These are phyloP conservation scores for Megalops cyprinoides DNA, from an alignment of 2,797 vertebrate genomes.

Conservation along the genomic window DNA sequence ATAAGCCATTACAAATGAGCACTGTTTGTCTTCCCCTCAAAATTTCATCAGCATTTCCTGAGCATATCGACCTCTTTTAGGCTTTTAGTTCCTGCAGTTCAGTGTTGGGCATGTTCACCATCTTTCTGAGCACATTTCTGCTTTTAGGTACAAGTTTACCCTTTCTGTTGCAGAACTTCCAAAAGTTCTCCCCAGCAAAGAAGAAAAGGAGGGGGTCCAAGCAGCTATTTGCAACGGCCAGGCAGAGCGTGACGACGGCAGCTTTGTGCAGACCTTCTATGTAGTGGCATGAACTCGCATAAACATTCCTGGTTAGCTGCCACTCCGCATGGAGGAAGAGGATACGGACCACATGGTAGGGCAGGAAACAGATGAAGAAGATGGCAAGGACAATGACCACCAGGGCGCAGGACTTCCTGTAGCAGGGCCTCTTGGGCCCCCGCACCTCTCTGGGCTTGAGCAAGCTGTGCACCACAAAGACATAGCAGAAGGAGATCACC, in stretches of 20 bases:
- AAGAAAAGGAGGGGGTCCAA: slow-evolving; percentile 77
- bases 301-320: neutral
- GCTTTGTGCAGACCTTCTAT: slow-evolving; percentile 59
- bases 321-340: slow-evolving; percentile 56
- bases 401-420: slow-evolving; percentile 68
- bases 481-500: slow-evolving; percentile 67
- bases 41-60: neutral
- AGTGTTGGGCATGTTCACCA: slow-evolving; percentile 23
- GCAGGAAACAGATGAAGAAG: slow-evolving; percentile 75
- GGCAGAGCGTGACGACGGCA: slow-evolving; percentile 61
- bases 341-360: slow-evolving; percentile 72
- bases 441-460: slow-evolving; percentile 44
- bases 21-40: neutral
- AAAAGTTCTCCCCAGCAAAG: slow-evolving; percentile 75
- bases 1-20: neutral
- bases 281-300: slow-evolving; percentile 21
- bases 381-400: slow-evolving; percentile 68
- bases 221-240: slow-evolving; percentile 72
- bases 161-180: slow-evolving; percentile 39
- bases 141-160: neutral
- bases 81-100: slow-evolving; percentile 35
- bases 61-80: neutral
- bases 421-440: slow-evolving; percentile 28
- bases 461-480: slow-evolving; percentile 62
- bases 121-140: neutral